A percentile compares a stretch with the other conserved stretches of the same genome.
Evolutionary conservation across 1,140 invertebrate species (phyloP).

Genomic region (Centruroides sculpturatus): DNA sequence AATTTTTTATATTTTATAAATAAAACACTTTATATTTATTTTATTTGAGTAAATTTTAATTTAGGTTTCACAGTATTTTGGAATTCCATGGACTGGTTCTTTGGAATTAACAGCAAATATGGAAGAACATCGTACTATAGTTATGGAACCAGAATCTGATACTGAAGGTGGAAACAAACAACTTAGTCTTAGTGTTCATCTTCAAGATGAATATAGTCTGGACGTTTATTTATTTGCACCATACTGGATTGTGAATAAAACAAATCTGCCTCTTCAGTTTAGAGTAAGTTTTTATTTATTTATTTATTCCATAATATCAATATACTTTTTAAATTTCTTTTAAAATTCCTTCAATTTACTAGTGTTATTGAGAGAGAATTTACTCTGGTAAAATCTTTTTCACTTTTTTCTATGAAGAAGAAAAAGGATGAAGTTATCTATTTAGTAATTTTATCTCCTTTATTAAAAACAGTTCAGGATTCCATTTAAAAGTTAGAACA

Average conservation of each 20-base stretch:
- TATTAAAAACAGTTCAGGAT: too few species aligned
- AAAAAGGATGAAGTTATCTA: too few species aligned
- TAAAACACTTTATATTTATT: too few species aligned
- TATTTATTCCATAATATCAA: background rate
- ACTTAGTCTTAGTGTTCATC: conserved; percentile 47
- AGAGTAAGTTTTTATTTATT: conserved; percentile 38
- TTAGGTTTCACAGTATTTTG: conserved; percentile 46
- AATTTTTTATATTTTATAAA: too few species aligned
- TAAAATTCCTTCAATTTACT: too few species aligned
- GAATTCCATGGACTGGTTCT: conserved; percentile 49
- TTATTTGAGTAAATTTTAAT: background rate
- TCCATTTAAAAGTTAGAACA: too few species aligned
- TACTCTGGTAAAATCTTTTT: too few species aligned
- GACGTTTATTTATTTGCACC: conserved; percentile 58
- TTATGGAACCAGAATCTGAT: conserved; percentile 46
- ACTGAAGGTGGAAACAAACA: conserved; percentile 47
- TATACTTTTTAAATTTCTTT: too few species aligned
- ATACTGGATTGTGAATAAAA: conserved; percentile 87
- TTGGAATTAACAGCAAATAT: conserved; percentile 50
- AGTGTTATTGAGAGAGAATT: too few species aligned
- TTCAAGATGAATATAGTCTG: conserved; percentile 42
- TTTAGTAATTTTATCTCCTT: too few species aligned
- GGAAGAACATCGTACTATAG: conserved; percentile 42
- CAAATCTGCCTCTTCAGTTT: conserved; percentile 55
- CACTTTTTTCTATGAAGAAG: too few species aligned